phyloP scores from a whole-genome alignment of 2,797 vertebrate genomes.

The Gymnothorax reevesii region DNA sequence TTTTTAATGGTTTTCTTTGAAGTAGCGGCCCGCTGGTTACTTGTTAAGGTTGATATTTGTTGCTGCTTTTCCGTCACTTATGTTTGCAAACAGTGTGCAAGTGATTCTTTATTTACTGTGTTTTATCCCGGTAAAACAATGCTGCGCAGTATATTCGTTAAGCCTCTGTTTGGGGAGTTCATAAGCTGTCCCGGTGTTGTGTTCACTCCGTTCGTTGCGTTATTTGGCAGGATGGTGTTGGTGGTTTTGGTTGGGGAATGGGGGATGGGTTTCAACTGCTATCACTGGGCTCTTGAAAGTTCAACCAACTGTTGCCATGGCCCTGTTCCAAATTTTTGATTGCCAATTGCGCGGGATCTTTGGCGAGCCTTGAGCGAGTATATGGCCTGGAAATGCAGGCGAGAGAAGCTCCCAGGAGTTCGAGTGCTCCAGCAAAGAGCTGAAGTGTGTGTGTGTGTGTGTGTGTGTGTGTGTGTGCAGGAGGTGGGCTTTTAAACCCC shows the following conservation, averaged over 20 bases:
- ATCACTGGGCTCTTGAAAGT: background rate
- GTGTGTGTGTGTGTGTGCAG: background rate
- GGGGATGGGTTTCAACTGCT: no score
- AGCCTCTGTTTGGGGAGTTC: background rate
- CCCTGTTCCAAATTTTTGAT: background rate
- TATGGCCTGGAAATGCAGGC: background rate
- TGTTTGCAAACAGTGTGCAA: background rate
- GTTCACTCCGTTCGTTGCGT: background rate
- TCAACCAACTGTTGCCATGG: conserved; percentile 5
- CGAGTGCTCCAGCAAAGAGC: background rate
- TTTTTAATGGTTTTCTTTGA: background rate
- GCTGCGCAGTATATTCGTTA: background rate
- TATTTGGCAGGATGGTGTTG: background rate
- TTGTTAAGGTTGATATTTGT: background rate
- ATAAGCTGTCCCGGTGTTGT: background rate
- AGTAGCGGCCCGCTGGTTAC: background rate
- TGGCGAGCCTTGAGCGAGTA: background rate
- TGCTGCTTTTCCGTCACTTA: background rate
- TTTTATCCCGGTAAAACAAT: background rate
- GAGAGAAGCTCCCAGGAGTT: background rate
- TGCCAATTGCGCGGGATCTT: background rate
- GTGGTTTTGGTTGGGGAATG: background rate
- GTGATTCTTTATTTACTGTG: background rate
- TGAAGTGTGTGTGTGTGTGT: background rate
- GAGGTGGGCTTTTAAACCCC: no score